phyloP scores from a whole-genome alignment of 64 coral and sea anemone genomes.

The Porites lutea region DNA sequence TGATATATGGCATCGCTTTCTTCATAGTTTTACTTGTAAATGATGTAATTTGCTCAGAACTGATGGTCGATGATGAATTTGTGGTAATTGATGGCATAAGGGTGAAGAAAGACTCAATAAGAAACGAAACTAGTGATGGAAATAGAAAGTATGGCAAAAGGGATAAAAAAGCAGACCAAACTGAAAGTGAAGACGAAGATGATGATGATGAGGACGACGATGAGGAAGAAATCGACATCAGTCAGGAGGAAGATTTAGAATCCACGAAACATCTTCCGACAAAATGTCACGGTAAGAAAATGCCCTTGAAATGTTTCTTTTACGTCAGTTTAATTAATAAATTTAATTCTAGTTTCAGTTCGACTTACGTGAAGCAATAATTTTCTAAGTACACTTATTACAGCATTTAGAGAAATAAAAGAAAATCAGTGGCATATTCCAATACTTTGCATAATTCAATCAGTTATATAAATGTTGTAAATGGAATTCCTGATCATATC shows the following conservation, averaged over 20 bases:
- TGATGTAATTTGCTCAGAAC: not conserved
- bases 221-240: not conserved
- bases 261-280: slow-evolving; percentile 78
- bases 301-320: too few species aligned
- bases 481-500: too few species aligned
- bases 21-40: not conserved
- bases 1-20: not conserved
- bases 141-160: not conserved
- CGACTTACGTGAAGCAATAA: too few species aligned
- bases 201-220: slow-evolving; percentile 66
- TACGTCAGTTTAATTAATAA: not conserved
- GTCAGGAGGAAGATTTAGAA: slow-evolving; percentile 64
- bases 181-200: slow-evolving; percentile 16
- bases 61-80: slow-evolving; percentile 14
- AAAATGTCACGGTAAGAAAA: slow-evolving; percentile 78
- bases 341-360: too few species aligned
- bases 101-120: slow-evolving; percentile 33
- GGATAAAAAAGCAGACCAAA: not conserved
- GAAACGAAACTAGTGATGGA: not conserved
- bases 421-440: too few species aligned
- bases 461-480: too few species aligned
- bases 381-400: too few species aligned
- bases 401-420: too few species aligned
- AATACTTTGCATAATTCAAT: too few species aligned
- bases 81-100: slow-evolving; percentile 55